Percentiles rank a stretch among this genome's conserved stretches.
Conservation (phyloP, 30 jellyfish, hydroid and myxozoan species). For the Calvadosia cruxmelitensis region DNA sequence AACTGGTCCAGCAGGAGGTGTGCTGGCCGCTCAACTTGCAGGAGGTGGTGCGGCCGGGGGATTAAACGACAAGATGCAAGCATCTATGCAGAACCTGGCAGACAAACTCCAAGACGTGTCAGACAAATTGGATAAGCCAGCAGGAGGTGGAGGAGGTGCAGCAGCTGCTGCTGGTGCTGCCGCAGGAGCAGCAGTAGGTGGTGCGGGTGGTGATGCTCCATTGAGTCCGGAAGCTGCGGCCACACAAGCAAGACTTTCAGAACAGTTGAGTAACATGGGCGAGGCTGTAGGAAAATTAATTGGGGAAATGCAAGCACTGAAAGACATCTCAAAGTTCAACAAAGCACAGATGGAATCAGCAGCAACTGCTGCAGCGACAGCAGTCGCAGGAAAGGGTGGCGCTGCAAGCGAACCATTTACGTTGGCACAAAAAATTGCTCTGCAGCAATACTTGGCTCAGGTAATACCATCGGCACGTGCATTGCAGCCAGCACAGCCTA, state of each 20-base stretch:
- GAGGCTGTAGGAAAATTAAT: slow-evolving; percentile 61
- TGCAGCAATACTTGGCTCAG: not conserved
- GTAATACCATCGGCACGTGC: not conserved
- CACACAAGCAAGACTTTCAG: slow-evolving; percentile 36
- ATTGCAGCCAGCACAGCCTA: slow-evolving; percentile 27
- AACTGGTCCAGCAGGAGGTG: slow-evolving; percentile 32
- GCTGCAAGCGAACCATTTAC: slow-evolving; percentile 23
- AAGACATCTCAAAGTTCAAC: slow-evolving; percentile 46
- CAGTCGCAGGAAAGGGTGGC: slow-evolving; percentile 26
- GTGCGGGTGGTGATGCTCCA: slow-evolving; percentile 25
- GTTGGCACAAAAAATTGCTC: not conserved
- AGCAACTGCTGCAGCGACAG: slow-evolving; percentile 62
- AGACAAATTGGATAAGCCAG: not conserved
- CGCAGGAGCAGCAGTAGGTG: not conserved
- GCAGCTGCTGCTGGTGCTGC: slow-evolving; percentile 8
- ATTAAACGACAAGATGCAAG: slow-evolving; percentile 56
- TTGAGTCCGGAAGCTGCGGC: slow-evolving; percentile 51
- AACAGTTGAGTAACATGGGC: slow-evolving; percentile 46
- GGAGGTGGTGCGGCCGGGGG: slow-evolving; percentile 45
- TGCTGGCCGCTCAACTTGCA: not conserved
- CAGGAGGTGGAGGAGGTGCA: slow-evolving; percentile 1
- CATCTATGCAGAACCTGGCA: slow-evolving; percentile 62
- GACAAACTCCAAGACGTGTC: slow-evolving; percentile 30
- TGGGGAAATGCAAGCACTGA: slow-evolving; percentile 67
- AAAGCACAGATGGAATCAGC: slow-evolving; percentile 31